A percentile compares a stretch with the other conserved stretches of the same genome.
phyloP scores from a whole-genome alignment of 2,797 vertebrate genomes.

The Enteromius afrohamiltoni region DNA sequence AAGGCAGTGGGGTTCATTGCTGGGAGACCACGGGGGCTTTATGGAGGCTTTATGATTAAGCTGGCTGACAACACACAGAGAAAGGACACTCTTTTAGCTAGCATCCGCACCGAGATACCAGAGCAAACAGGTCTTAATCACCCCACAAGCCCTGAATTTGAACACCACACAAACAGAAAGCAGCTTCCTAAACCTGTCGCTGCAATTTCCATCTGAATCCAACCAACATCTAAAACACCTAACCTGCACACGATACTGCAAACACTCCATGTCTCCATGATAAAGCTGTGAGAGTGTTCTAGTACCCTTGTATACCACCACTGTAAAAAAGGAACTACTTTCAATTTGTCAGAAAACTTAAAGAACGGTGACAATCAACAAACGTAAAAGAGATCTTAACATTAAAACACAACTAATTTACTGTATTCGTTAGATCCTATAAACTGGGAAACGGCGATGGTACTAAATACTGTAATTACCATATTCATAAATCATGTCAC shows the following conservation, averaged over 20 bases:
- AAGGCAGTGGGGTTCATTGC: slow-evolving; percentile 23
- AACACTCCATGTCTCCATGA: background rate
- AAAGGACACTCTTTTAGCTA: slow-evolving; percentile 55
- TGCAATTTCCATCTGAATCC: slow-evolving; percentile 48
- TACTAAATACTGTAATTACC: background rate
- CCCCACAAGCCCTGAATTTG: slow-evolving; percentile 59
- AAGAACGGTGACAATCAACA: background rate
- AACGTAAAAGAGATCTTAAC: background rate
- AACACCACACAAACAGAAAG: slow-evolving; percentile 58
- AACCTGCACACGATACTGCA: background rate
- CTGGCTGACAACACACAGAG: slow-evolving; percentile 59
- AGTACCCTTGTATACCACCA: background rate
- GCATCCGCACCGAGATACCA: slow-evolving; percentile 61
- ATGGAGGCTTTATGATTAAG: slow-evolving; percentile 63
- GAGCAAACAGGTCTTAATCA: slow-evolving; percentile 67
- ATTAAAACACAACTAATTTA: background rate
- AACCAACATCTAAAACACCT: slow-evolving; percentile 37
- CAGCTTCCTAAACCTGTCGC: slow-evolving; percentile 17
- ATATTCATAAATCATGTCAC: background rate
- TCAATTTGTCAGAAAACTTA: background rate
- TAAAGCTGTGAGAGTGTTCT: background rate
- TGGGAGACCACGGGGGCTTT: slow-evolving; percentile 60
- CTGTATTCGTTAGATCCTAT: background rate
- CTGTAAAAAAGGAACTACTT: background rate
- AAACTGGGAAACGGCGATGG: background rate